These are phyloP conservation scores for Andrena haemorrhoa DNA, from an alignment of 2,888 invertebrate genomes.

Conservation along the genomic window DNA sequence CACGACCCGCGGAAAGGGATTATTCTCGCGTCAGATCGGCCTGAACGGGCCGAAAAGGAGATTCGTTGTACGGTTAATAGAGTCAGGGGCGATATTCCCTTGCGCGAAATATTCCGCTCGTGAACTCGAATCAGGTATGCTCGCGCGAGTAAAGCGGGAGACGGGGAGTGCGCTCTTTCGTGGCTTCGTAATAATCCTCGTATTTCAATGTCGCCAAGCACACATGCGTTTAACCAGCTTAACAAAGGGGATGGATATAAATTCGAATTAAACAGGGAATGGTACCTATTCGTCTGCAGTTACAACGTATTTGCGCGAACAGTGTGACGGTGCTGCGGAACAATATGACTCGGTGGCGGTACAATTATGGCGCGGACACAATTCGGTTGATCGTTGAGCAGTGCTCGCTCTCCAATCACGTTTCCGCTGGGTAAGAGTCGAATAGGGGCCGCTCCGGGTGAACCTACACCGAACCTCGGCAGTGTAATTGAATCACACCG, in stretches of 20 bases:
- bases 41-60: neutral
- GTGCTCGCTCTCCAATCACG: neutral
- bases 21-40: neutral
- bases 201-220: constrained; percentile 11
- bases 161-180: neutral
- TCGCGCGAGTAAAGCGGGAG: neutral
- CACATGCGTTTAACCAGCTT: neutral
- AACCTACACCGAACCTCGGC: neutral
- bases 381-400: constrained; percentile 1
- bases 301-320: neutral
- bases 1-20: constrained; percentile 10
- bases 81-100: neutral
- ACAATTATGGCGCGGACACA: neutral
- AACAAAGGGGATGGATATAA: neutral
- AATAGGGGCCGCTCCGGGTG: neutral
- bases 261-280: neutral
- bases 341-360: neutral
- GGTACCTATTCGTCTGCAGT: neutral
- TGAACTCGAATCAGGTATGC: neutral
- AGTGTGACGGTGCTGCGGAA: neutral
- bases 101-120: neutral
- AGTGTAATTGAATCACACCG: neutral
- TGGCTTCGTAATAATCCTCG: neutral
- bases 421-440: neutral
- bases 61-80: constrained; percentile 19